Evolutionary conservation across 2,888 invertebrate species (phyloP), one percentile per base, ranked within the genome.

Genomic region (Selenia dentaria): DNA sequence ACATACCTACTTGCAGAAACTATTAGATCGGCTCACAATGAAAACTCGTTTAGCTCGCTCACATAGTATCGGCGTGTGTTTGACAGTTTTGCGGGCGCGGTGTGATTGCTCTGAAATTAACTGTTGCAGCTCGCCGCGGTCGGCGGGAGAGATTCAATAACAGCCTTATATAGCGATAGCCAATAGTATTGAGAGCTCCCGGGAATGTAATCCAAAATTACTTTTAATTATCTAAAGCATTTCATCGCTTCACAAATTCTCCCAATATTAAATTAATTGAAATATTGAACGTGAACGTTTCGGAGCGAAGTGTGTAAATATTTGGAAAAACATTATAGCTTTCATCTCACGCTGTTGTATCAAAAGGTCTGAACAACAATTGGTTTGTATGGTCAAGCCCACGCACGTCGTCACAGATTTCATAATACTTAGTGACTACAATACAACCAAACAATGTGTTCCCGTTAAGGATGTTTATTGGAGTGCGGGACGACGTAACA

Each of bases 331-430:
- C 54, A 26, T 40, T 22, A 45, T 51, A 57, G 2, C 20, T 6
- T 61, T 44, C 54, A 60, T 39, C 54, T 51, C 61, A 63, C 55
- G 64, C 61, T 51, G 68, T 64, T 61, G 60, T 62, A 51, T 67
- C 57, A 66, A 69, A 68, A 57, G 54, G 57, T 38, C 47, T 35
- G 37, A 33, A 40, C 37, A 51, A 57, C 62, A 60, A 70, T 65
- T 57, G 52, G 60, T 60, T n/a, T 75, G 73, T 77, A 75, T 72
- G 67, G 68, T 55, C 65, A 70, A 56, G 58, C 74, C 66, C 63
- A 74, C 72, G 65, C 70, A 68, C 62, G 56, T 56, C 50, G 52
- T 62, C 64, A 59, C 62, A 41, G 47, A 40, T 42, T 49, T 40
- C 16, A 26, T 33, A 14, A 42, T 42, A 51, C 29, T 40, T 50